Base-by-base conservation (phyloP, 92 coral and sea anemone species). In the Phenganax stokvisi region DNA sequence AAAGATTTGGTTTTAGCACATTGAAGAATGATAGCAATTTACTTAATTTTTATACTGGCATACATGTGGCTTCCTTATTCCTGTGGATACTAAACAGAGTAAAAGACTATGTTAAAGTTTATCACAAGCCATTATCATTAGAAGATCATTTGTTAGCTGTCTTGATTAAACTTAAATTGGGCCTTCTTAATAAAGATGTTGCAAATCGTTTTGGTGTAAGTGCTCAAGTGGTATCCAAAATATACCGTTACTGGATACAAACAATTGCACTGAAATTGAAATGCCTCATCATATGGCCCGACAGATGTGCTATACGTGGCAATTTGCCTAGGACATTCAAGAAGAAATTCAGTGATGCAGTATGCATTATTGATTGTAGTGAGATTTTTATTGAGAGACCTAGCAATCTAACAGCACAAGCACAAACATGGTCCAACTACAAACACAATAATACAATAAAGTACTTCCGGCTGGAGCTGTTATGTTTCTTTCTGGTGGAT, bases 381-480 rank as follows among this genome's bases (percentile, higher is more conserved):
- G 79, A 83, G 69, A 56, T 86, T 12, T 86, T 86, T 61, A 86
- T 86, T 29, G 57, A 85, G n/a, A 57, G 74, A n/a, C 87, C 87
- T 15, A 65, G 69, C 56, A 84, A 84, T 70, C 79, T 84, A 6
- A 56, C 66, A 8, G 87, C 84, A 7, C 6, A 77, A 56, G 79
- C 78, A 56, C 17, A 76, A 17, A 84, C 87, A 28, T 84, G 79
- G 55, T 57, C 62, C 1, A 84, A 84, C 66, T 84, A 84, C 77
- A 83, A 84, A 25, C 84, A 77, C 61, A 83, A 84, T 44, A 84
- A 84, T 44, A 84, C 87, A 17, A 63, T 67, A 11, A 84, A 84
- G 54, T 0, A 61, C 5, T 52, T 76, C 87, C 87, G 10, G 28
- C 77, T 29, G 87, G 87, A 63, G 85, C 85, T 15, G 53, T 87